Conservation (phyloP, 2,113 vertebrate species). For the Choloepus hoffmanni region DNA sequence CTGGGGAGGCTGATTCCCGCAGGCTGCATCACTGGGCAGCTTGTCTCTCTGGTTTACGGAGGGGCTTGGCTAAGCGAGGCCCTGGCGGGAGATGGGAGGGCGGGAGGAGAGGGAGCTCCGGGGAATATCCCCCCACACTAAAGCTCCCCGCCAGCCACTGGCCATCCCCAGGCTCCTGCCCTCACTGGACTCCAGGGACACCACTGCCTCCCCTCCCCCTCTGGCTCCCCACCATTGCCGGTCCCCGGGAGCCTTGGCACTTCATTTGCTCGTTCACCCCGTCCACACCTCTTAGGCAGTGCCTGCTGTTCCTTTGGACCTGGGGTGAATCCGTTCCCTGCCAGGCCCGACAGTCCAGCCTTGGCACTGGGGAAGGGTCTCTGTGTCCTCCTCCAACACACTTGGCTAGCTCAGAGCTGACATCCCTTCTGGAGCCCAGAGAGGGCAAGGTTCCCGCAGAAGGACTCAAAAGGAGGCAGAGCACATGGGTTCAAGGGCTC, state of each 20-base stretch:
- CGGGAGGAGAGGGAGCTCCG: too few relatives aligned
- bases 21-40: background rate
- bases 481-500: background rate
- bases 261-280: background rate
- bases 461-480: background rate
- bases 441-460: background rate
- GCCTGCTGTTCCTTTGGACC: background rate
- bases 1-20: background rate
- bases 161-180: background rate
- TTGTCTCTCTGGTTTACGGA: background rate
- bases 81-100: background rate
- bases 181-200: background rate
- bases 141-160: background rate
- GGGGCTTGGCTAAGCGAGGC: background rate
- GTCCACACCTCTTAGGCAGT: background rate
- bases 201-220: background rate
- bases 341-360: background rate
- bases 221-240: too few relatives aligned
- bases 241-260: background rate
- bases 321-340: background rate
- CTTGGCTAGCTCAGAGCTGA: background rate
- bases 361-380: background rate
- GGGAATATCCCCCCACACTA: too few relatives aligned
- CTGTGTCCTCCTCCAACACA: too few relatives aligned
- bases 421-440: background rate